Conservation (phyloP, 2,797 vertebrate species). For the Cuculus canorus region DNA sequence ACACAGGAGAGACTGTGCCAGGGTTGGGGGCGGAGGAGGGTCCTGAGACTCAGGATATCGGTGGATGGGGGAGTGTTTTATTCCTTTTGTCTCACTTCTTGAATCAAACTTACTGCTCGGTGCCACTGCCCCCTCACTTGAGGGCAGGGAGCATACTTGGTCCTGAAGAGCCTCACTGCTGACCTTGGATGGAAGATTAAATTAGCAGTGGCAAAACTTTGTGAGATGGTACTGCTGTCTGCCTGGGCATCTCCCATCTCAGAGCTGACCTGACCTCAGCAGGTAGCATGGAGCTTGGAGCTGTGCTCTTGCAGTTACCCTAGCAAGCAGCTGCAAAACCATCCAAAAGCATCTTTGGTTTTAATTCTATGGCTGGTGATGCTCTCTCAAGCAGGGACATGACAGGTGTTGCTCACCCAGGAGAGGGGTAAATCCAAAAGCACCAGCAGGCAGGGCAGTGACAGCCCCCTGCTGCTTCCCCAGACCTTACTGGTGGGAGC, state of each 20-base stretch:
- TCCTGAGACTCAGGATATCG: rapidly evolving
- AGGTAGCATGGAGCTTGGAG: rapidly evolving
- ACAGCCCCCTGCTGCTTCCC: not conserved
- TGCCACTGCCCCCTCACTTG: not conserved
- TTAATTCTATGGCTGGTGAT: not conserved
- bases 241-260: not conserved
- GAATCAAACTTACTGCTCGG: not conserved
- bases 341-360: not conserved
- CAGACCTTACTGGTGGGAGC: not conserved
- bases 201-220: not conserved
- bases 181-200: not conserved
- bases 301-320: not conserved
- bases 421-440: not conserved
- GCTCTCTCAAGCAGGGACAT: not conserved
- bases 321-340: not conserved
- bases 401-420: not conserved
- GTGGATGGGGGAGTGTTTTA: not conserved
- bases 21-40: not conserved
- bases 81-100: not conserved
- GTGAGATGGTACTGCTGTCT: rapidly evolving
- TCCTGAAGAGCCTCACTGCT: not conserved
- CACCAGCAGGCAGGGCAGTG: not conserved
- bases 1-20: not conserved
- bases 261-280: not conserved
- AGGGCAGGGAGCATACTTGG: not conserved